These are phyloP conservation scores for Platycnemis pennipes DNA, from an alignment of 2,888 invertebrate species.

Conservation along the genomic window DNA sequence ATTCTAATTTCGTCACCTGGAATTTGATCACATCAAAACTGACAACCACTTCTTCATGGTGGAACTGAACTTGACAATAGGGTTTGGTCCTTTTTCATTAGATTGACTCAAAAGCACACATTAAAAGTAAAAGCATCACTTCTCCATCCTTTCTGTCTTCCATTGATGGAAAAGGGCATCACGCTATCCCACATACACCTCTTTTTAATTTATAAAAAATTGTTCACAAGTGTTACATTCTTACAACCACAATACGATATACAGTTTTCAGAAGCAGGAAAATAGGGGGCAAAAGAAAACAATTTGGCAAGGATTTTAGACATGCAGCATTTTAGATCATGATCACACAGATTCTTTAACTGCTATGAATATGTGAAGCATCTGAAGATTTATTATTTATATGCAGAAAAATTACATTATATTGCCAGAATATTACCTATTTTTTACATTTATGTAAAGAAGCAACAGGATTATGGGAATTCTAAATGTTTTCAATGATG, in stretches of 20 bases:
- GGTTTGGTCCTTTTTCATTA: constrained; percentile 2
- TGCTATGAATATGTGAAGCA: constrained; percentile 33
- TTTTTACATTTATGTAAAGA: constrained; percentile 53
- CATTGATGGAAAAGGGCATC: constrained; percentile 38
- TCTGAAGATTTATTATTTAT: constrained; percentile 38
- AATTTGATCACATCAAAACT: neutral
- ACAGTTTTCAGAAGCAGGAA: constrained; percentile 37
- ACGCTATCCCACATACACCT: neutral
- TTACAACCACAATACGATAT: constrained; percentile 56
- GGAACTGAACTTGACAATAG: constrained; percentile 45
- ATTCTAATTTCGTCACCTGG: neutral
- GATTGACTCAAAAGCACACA: constrained; percentile 61
- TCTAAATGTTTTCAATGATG: neutral
- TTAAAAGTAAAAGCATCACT: constrained; percentile 47
- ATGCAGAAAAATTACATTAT: constrained; percentile 51
- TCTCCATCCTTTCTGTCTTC: constrained; percentile 1
- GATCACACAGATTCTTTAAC: constrained; percentile 9
- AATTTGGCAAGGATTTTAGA: constrained; percentile 46
- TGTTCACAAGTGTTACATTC: constrained; percentile 44
- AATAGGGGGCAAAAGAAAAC: neutral
- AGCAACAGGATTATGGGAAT: neutral
- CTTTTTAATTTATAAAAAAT: constrained; percentile 31
- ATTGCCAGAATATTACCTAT: constrained; percentile 22
- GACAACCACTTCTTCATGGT: constrained; percentile 12
- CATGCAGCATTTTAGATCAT: neutral